Percentiles rank a stretch among this genome's conserved stretches.
Evolutionary conservation across 37 sponge, comb jelly and placozoan genomes (phyloP).

Genomic region (Lycopodina hypogea): DNA sequence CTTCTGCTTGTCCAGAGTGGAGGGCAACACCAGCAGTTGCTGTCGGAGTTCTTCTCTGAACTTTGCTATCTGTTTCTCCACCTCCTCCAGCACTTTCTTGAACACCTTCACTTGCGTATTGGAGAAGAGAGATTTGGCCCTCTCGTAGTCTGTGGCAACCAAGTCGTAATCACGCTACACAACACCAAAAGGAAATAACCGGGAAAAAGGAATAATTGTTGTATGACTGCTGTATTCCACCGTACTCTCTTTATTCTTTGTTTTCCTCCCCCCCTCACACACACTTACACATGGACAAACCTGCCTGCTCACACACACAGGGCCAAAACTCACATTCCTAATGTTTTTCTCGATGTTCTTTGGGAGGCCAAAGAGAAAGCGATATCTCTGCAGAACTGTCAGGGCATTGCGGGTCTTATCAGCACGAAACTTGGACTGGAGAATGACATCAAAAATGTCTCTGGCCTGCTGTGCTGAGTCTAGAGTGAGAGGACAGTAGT

Average conservation of each 20-base stretch:
- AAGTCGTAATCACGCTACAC: slow-evolving; percentile 81
- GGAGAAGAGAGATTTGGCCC: slow-evolving; percentile 81
- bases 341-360: slow-evolving; percentile 85
- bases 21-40: slow-evolving; percentile 58
- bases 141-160: slow-evolving; percentile 88
- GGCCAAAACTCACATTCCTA: slow-evolving; percentile 44
- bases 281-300: not conserved
- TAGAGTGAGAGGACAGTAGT: not conserved
- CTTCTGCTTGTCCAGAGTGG: slow-evolving; percentile 82
- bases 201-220: not conserved
- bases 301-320: not conserved
- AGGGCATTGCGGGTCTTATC: slow-evolving; percentile 87
- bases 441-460: slow-evolving; percentile 57
- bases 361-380: slow-evolving; percentile 89
- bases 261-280: not conserved
- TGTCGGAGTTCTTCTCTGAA: slow-evolving; percentile 60
- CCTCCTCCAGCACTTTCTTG: slow-evolving; percentile 83
- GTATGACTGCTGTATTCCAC: too few species aligned
- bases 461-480: slow-evolving; percentile 56
- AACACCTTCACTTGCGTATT: slow-evolving; percentile 87
- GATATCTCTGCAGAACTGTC: slow-evolving; percentile 80
- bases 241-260: not conserved
- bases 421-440: slow-evolving; percentile 70
- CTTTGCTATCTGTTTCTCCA: slow-evolving; percentile 68
- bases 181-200: not conserved